Evolutionary conservation across 2,888 invertebrate genomes (phyloP), one percentile per base, ranked within the genome.

Genomic region (Apotomis turbidana): DNA sequence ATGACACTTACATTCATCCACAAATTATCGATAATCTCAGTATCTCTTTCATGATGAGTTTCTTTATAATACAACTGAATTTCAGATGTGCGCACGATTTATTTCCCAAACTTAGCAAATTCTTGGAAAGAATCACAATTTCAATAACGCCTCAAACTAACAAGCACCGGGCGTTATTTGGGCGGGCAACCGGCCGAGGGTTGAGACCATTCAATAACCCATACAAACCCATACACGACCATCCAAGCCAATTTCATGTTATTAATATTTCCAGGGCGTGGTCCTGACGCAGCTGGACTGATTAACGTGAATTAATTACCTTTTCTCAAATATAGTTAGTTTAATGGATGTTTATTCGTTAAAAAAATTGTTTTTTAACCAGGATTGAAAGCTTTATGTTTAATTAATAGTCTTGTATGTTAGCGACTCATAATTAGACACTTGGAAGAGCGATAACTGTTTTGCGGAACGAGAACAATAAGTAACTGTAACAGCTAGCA

Each of bases 211-310:
- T 82, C 83, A 82, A 83, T 81, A 77, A 79, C 78, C 83, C 79
- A 80, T 79, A 79, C 77, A 73, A 74, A 74, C 63, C 70, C 61
- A 41, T 46, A 51, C 75, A 77, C 73, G 62, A 68, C 66, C 63
- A 61, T 82, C 83, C 83, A 85, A 82, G 77, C 74, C 80, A 81
- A 84, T 85, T 83, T 80, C 74, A 74, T 77, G 76, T 83, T 80
- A 87, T 86, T 86, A 85, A 84, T 85, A 78, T 78, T 49, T 55
- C 41, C 70, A 74, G 71, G 86, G 87, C 85, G 87, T 85, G 82
- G 79, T 75, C 74, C 8, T 44, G 44, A 77, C 71, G 79, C 85
- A 87, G 85, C 82, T 86, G 86, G 79, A 80, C 78, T 78, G 79
- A 81, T 81, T 81, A 79, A 79, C 62, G 79, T 80, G 78, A 71